A percentile compares a stretch with the other conserved stretches of the same genome.
Evolutionary conservation across 1,140 invertebrate species (phyloP).

Genomic region (Brachystomella parvula): DNA sequence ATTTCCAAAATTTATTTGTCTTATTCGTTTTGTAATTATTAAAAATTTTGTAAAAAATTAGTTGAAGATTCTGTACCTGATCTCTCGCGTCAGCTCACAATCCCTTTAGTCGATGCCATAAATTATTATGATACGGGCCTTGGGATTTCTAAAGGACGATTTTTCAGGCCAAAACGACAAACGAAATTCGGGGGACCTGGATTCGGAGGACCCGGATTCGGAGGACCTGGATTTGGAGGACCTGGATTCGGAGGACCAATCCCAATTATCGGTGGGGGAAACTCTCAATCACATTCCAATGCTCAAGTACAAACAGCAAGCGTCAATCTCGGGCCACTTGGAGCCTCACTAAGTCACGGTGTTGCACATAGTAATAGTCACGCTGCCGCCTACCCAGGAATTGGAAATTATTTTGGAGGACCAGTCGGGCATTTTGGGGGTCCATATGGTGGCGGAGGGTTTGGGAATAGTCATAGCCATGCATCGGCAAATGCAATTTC

Average conservation of each 20-base stretch:
- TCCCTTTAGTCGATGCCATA: not conserved
- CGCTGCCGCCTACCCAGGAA: not conserved
- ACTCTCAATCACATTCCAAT: no score
- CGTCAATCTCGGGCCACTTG: not conserved
- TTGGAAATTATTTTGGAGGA: not conserved
- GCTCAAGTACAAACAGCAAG: not conserved
- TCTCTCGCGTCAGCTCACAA: not conserved
- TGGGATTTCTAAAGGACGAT: not conserved
- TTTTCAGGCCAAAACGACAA: not conserved
- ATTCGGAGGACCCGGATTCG: not conserved
- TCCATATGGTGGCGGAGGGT: not conserved
- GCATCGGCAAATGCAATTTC: not conserved
- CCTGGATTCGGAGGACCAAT: not conserved
- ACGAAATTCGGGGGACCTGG: not conserved
- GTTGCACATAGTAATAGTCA: not conserved
- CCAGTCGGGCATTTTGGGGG: not conserved
- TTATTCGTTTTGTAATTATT: not conserved
- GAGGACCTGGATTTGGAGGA: not conserved
- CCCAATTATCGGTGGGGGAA: not conserved
- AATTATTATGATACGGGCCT: not conserved
- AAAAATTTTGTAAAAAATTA: not conserved
- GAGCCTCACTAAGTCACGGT: not conserved
- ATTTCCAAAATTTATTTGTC: not conserved
- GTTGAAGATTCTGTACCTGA: not conserved
- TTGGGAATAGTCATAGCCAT: slow-evolving; percentile 3